These are phyloP conservation scores for Empidonax traillii DNA, from an alignment of 2,113 vertebrate species.

Conservation along the genomic window DNA sequence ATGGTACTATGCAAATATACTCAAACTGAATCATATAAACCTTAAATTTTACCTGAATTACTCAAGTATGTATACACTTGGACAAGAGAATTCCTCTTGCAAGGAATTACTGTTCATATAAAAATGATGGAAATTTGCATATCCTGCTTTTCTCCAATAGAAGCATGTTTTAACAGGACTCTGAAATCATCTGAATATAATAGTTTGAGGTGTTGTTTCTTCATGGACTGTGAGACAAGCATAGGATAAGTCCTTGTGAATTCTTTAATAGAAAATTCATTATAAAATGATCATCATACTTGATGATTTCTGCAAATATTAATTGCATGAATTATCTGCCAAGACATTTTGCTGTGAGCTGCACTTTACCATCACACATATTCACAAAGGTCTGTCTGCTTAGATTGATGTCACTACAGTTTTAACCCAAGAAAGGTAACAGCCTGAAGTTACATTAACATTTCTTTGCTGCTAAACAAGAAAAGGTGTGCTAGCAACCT, in stretches of 20 bases:
- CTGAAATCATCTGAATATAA: slow-evolving; percentile 41
- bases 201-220: slow-evolving; percentile 45
- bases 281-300: not conserved
- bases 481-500: not conserved
- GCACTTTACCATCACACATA: not conserved
- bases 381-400: not conserved
- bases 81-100: slow-evolving; percentile 42
- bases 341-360: slow-evolving; percentile 2
- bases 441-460: not conserved
- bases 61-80: slow-evolving; percentile 45
- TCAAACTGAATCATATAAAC: slow-evolving; percentile 45
- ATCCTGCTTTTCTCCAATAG: slow-evolving; percentile 53
- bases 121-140: slow-evolving; percentile 59
- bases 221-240: not conserved
- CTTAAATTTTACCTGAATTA: slow-evolving; percentile 44
- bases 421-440: not conserved
- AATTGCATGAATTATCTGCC: not conserved
- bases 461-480: not conserved
- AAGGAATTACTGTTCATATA: slow-evolving; percentile 47
- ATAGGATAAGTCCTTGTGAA: slow-evolving; percentile 20
- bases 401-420: not conserved
- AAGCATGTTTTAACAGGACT: slow-evolving; percentile 52
- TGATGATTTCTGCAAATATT: slow-evolving; percentile 18
- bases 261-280: slow-evolving; percentile 5
- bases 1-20: slow-evolving; percentile 50